Conservation (phyloP, 2,113 vertebrate genomes). For the Pituophis catenifer region DNA sequence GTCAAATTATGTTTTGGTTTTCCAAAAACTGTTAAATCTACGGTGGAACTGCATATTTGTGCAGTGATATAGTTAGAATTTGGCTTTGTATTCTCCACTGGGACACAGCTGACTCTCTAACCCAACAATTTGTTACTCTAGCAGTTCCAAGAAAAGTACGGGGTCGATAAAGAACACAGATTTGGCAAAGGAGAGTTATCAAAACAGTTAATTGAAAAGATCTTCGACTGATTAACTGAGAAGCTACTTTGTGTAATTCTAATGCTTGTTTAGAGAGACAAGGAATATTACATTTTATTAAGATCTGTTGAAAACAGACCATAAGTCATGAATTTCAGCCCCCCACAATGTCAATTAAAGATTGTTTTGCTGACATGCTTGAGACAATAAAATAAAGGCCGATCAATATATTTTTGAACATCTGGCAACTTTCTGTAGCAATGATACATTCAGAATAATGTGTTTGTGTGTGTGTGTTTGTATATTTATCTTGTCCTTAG, state of each 20-base stretch:
- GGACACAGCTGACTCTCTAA: conserved; percentile 40
- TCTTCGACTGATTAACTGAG: neutral
- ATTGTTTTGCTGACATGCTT: neutral
- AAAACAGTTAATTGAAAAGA: conserved; percentile 8
- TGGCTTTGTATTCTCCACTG: conserved; percentile 30
- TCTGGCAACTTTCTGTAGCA: neutral
- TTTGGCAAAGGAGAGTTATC: neutral
- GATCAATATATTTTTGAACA: neutral
- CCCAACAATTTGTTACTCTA: neutral
- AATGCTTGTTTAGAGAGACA: neutral
- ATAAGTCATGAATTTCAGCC: neutral
- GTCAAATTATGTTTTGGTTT: conserved; percentile 35
- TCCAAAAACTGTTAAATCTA: conserved; percentile 9
- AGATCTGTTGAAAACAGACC: neutral
- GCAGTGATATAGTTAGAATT: conserved; percentile 32
- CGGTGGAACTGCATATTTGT: neutral
- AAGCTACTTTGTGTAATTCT: conserved; percentile 2
- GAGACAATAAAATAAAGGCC: neutral
- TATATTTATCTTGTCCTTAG: neutral
- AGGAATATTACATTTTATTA: neutral
- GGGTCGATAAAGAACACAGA: neutral
- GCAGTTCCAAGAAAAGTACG: neutral
- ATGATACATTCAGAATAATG: neutral
- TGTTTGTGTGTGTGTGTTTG: neutral
- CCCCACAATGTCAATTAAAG: neutral